A percentile compares a stretch with the other conserved stretches of the same genome.
Evolutionary conservation across 1,140 invertebrate species (phyloP).

Genomic region (Aphis craccivora): DNA sequence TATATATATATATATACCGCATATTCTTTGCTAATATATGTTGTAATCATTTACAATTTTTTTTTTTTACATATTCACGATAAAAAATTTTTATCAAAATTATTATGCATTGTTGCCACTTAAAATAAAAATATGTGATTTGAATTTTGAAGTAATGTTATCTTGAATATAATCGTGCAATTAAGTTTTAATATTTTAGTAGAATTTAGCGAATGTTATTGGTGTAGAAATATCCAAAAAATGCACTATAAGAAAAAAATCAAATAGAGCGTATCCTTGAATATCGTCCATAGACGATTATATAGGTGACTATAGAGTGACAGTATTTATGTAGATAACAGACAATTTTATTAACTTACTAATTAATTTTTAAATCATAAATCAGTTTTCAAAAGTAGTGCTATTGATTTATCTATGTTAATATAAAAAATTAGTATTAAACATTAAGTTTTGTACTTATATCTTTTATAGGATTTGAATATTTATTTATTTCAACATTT

Average conservation of each 20-base stretch:
- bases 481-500: too few species aligned
- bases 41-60: too few species aligned
- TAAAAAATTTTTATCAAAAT: too few species aligned
- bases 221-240: not conserved
- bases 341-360: not conserved
- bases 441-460: too few species aligned
- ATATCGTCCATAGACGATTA: not conserved
- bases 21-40: too few species aligned
- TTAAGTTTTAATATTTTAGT: not conserved
- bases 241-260: not conserved
- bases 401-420: not conserved
- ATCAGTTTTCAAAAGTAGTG: not conserved
- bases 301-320: constrained; percentile 11
- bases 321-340: not conserved
- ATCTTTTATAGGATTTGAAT: too few species aligned
- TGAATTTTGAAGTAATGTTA: too few species aligned
- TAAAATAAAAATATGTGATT: too few species aligned
- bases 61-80: too few species aligned
- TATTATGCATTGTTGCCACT: too few species aligned
- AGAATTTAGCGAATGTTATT: constrained; percentile 1
- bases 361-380: not conserved
- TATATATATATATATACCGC: too few species aligned
- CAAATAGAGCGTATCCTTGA: not conserved
- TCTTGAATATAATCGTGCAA: not conserved
- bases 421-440: too few species aligned